Conservation (phyloP, 2,888 invertebrate species). For the Drosophila basisetae region DNA sequence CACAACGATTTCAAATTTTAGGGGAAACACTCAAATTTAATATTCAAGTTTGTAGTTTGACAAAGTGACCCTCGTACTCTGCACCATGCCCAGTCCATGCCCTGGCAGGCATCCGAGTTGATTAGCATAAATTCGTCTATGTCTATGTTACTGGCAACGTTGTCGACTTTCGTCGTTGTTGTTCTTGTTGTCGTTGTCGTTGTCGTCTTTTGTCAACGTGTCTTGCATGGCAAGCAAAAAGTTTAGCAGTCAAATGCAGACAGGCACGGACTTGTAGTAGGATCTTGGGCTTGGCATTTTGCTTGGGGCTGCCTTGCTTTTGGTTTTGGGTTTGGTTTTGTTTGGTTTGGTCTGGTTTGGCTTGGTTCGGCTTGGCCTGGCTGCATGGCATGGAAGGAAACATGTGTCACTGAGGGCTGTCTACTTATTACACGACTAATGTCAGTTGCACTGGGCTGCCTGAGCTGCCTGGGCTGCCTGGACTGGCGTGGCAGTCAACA, state of each 20-base stretch:
- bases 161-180: slow-evolving; percentile 30
- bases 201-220: slow-evolving; percentile 78
- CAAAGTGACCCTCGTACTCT: slow-evolving; percentile 36
- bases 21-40: slow-evolving; percentile 26
- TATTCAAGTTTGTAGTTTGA: slow-evolving; percentile 33
- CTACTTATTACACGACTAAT: slow-evolving; percentile 80
- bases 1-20: slow-evolving; percentile 21
- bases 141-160: slow-evolving; percentile 63
- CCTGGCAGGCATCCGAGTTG: slow-evolving; percentile 64
- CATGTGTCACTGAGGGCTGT: slow-evolving; percentile 78
- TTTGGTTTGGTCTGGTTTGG: slow-evolving; percentile 34
- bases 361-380: slow-evolving; percentile 18
- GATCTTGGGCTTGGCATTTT: slow-evolving; percentile 32
- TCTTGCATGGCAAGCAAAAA: slow-evolving; percentile 76
- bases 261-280: slow-evolving; percentile 47
- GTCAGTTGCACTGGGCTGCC: slow-evolving; percentile 66
- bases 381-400: slow-evolving; percentile 72
- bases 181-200: slow-evolving; percentile 27
- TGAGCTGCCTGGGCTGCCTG: slow-evolving; percentile 8
- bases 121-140: slow-evolving; percentile 80
- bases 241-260: slow-evolving; percentile 59
- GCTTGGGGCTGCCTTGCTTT: neutral
- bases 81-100: slow-evolving; percentile 38
- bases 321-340: slow-evolving; percentile 30
- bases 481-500: slow-evolving; percentile 52